phyloP scores from a whole-genome alignment of 2,113 vertebrate species.

The Peromyscus californicus region DNA sequence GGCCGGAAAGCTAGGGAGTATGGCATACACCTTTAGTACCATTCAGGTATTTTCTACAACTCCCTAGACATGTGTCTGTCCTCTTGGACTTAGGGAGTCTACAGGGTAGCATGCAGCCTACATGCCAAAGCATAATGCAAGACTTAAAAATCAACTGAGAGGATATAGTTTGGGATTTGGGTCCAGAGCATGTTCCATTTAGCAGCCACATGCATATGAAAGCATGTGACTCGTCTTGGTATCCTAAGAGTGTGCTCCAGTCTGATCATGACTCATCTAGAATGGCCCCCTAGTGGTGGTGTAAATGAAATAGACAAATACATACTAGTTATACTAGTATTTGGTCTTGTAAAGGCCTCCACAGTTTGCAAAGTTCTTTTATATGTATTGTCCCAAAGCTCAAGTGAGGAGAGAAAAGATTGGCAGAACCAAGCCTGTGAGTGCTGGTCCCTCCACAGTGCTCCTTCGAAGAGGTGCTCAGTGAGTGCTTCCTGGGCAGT shows the following conservation, averaged over 20 bases:
- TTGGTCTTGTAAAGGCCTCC: conserved; percentile 24
- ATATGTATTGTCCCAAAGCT: not conserved
- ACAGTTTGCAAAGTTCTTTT: conserved; percentile 30
- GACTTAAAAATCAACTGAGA: not conserved
- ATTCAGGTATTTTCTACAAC: not conserved
- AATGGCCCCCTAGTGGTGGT: not conserved
- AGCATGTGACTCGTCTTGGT: not conserved
- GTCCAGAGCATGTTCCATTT: not conserved
- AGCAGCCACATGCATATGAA: not conserved
- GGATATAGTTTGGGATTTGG: not conserved
- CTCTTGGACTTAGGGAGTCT: not conserved
- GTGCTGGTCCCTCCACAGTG: not conserved
- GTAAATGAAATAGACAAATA: conserved; percentile 16
- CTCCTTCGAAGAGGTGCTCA: not conserved
- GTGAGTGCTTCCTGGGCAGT: not conserved
- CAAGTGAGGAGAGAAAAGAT: not conserved
- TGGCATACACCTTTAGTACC: not conserved
- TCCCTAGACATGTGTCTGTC: not conserved
- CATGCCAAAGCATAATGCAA: not conserved
- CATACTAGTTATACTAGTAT: not conserved
- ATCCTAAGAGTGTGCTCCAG: conserved; percentile 39
- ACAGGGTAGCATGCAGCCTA: not conserved
- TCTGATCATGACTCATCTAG: conserved; percentile 20
- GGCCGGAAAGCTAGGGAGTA: not conserved
- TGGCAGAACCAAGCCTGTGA: not conserved